Evolutionary conservation across 2,113 vertebrate genomes (phyloP), one percentile per base, ranked within the genome.

Genomic region (Lophotis ruficrista): DNA sequence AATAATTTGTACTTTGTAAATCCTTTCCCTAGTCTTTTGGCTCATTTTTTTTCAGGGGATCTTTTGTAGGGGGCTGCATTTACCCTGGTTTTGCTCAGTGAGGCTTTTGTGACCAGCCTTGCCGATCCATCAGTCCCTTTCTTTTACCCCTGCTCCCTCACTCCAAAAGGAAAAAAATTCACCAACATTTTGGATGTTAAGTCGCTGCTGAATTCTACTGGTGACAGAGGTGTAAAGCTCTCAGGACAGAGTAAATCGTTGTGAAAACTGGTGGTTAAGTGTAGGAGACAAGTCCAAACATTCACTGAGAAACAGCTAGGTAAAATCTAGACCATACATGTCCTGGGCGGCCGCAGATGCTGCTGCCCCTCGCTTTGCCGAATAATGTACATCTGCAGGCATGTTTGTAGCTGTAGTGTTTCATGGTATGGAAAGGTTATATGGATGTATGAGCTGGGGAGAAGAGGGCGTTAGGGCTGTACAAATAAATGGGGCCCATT

Each of bases 371-470:
- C 0, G 1, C 69, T 89, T 64, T 77, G 17, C 33, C 68, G 28
- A 6, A 47, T 19, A 43, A 0, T 1, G 15, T 75, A 30, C 16
- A 6, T 31, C 62, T 77, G 31, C n/a, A 31, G 64, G 41, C 37
- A 61, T 65, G 50, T 24, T 25, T 58, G 35, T 22, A 45, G 38
- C 58, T 62, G 13, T 9, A 2, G 17, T 11, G 22, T 24, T 70
- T 45, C 7, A 4, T 20, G n/a, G 23, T 53, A 15, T 19, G 35
- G 47, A 20, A 61, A 24, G 60, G 27, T 8, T 33, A 1, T 5
- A 15, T 0, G 1, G 19, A 5, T 43, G 1, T 23, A 10, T 50
- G 58, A 62, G 0, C 25, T 4, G 5, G 15, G 38, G 18, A 78
- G n/a, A 78, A 56, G 35, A 64, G 65, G 28, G 21, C 0, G 1